Conservation (phyloP, 2,888 invertebrate species). For the Andrena minutula region DNA sequence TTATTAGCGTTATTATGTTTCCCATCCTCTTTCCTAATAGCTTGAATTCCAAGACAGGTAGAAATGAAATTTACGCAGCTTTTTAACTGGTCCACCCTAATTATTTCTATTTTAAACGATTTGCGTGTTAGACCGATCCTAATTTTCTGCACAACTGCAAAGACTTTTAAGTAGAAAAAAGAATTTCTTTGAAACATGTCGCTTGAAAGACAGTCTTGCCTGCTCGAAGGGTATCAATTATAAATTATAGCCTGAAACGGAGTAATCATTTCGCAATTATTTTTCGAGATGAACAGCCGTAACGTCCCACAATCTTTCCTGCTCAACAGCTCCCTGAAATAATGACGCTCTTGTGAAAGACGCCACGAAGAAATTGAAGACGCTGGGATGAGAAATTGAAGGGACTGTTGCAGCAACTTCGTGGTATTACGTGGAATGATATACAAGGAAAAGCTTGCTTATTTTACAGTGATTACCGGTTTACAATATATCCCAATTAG, state of each 20-base stretch:
- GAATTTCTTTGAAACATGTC: neutral
- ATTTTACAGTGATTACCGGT: neutral
- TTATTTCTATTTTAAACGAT: too few relatives aligned
- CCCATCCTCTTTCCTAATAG: too few relatives aligned
- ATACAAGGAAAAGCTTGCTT: conserved; percentile 5
- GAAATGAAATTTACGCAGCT: too few relatives aligned
- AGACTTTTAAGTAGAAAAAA: neutral
- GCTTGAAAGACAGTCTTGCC: neutral
- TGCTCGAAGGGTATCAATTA: neutral
- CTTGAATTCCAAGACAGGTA: too few relatives aligned
- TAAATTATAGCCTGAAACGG: conserved; percentile 14
- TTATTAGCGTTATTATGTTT: neutral
- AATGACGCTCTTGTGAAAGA: conserved; percentile 44
- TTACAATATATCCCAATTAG: neutral
- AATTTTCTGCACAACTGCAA: neutral
- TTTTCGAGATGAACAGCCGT: conserved; percentile 14
- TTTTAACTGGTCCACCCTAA: too few relatives aligned
- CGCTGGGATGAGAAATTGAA: conserved; percentile 19
- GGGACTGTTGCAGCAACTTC: conserved; percentile 9
- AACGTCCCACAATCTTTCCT: conserved; percentile 9
- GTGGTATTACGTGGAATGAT: conserved; percentile 6
- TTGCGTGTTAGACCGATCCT: too few relatives aligned
- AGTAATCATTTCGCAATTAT: conserved; percentile 26
- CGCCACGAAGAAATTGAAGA: conserved; percentile 19
- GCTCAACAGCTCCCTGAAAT: neutral